A percentile compares a stretch with the other conserved stretches of the same genome.
phyloP scores from a whole-genome alignment of 2,888 invertebrate genomes.

The Homarus gammarus region DNA sequence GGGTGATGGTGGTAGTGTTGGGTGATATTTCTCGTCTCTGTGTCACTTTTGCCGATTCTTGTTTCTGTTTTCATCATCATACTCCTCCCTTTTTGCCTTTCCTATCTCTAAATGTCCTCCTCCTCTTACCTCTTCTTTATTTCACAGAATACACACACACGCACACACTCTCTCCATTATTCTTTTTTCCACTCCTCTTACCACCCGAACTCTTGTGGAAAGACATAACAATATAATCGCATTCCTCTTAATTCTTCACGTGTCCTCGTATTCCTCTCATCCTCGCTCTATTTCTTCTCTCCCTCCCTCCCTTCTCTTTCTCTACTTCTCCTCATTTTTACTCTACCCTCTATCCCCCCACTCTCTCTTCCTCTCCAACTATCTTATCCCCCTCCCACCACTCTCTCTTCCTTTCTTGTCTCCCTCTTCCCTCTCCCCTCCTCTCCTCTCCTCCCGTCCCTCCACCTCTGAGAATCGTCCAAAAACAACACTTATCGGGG shows the following conservation, averaged over 20 bases:
- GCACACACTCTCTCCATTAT: constrained; percentile 3
- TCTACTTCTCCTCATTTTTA: neutral
- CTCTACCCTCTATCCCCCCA: neutral
- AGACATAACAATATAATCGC: neutral
- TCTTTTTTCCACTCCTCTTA: neutral
- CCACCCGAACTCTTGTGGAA: neutral
- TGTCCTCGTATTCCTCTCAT: neutral
- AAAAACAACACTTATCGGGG: neutral
- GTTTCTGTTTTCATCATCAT: neutral
- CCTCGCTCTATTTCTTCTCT: neutral
- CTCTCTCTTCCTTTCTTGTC: neutral
- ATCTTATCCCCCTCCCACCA: neutral
- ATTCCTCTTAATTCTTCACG: neutral
- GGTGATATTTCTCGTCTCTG: no score
- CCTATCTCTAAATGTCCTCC: neutral
- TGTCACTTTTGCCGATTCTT: neutral
- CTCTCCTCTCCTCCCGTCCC: neutral
- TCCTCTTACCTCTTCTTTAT: neutral
- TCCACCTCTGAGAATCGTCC: neutral
- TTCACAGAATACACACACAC: neutral
- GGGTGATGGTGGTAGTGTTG: no score
- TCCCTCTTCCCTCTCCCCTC: neutral
- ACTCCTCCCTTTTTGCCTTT: constrained; percentile 1
- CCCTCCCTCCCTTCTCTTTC: neutral
- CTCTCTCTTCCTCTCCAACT: neutral